Percentiles rank a stretch among this genome's conserved stretches.
phyloP scores from a whole-genome alignment of 2,797 vertebrate genomes.

The Epinephelus coioides region DNA sequence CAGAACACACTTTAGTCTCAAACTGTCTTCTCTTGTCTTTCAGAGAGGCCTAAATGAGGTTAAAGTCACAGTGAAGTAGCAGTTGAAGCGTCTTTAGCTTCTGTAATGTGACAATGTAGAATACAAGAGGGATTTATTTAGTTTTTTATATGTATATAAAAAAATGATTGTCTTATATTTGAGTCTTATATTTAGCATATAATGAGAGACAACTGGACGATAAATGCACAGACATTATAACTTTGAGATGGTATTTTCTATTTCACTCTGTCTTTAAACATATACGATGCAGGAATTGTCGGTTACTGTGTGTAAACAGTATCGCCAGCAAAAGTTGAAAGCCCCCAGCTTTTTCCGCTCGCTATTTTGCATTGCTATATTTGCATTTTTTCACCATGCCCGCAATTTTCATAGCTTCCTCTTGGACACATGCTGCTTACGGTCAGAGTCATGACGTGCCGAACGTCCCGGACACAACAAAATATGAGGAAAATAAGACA shows the following conservation, averaged over 20 bases:
- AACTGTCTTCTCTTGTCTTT: background rate
- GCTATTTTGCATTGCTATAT: too few species aligned
- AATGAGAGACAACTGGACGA: background rate
- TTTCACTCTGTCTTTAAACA: background rate
- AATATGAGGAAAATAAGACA: too few species aligned
- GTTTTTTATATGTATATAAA: background rate
- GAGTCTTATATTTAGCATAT: background rate
- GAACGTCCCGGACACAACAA: too few species aligned
- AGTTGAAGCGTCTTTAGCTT: background rate
- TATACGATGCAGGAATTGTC: too few species aligned
- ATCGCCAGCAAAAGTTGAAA: too few species aligned
- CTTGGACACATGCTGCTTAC: too few species aligned
- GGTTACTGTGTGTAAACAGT: too few species aligned
- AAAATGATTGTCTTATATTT: background rate
- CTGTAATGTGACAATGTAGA: background rate
- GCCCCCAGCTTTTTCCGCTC: too few species aligned
- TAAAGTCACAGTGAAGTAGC: background rate
- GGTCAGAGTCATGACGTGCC: too few species aligned
- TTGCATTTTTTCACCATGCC: too few species aligned
- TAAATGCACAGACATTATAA: background rate
- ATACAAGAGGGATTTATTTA: background rate
- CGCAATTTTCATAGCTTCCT: too few species aligned
- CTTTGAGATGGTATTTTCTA: background rate
- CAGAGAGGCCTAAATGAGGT: background rate
- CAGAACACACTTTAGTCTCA: background rate